Evolutionary conservation across 1,140 invertebrate species (phyloP).

Genomic region (Ips nitidus): DNA sequence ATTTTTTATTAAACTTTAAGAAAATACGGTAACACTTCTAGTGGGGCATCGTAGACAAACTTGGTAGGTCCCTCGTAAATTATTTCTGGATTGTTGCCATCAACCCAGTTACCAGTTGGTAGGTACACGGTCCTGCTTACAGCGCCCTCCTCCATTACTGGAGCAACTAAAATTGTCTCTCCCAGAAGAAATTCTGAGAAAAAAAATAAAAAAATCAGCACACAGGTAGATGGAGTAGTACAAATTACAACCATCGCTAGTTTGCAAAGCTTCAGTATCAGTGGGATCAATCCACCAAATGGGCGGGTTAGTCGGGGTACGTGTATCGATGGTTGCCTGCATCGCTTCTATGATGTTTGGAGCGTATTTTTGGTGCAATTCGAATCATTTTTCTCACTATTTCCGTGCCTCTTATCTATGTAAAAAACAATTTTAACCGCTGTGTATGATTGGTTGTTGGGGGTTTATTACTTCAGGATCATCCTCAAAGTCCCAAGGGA

Average conservation of each 20-base stretch:
- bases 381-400: conserved; percentile 67
- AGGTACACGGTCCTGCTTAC: conserved; percentile 73
- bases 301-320: conserved; percentile 79
- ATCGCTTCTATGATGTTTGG: conserved; percentile 65
- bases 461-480: conserved; percentile 23
- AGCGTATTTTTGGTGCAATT: conserved; percentile 70
- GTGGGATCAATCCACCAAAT: conserved; percentile 88
- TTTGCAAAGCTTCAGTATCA: conserved; percentile 51
- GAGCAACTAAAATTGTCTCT: conserved; percentile 82
- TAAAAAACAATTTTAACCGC: too few species aligned
- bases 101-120: conserved; percentile 70
- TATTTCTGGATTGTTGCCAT: conserved; percentile 52
- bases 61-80: conserved; percentile 63
- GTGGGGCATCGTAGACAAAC: conserved; percentile 67
- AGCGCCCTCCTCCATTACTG: conserved; percentile 70
- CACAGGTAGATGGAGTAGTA: background rate
- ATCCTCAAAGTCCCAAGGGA: conserved; percentile 75
- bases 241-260: conserved; percentile 30
- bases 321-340: conserved; percentile 60
- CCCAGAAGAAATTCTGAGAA: conserved; percentile 78
- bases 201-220: background rate
- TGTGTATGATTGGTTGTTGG: too few species aligned
- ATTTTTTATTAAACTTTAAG: conserved; percentile 30
- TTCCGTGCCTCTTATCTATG: conserved; percentile 45
- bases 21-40: conserved; percentile 70